Base-by-base conservation (phyloP, 2,113 vertebrate species). In the Muntiacus muntjak region DNA sequence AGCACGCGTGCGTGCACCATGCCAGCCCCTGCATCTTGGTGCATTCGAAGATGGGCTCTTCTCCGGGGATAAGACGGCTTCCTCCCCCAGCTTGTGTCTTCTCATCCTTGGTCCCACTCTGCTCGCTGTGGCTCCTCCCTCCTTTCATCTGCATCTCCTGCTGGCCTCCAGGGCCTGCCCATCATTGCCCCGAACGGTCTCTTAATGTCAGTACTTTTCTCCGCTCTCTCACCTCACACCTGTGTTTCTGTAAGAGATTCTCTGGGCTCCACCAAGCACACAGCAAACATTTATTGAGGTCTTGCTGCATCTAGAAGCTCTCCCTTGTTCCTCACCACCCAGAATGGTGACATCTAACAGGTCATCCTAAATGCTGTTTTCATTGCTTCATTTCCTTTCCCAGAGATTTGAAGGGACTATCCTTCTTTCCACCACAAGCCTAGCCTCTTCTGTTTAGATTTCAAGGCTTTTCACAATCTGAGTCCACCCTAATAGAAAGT, bases 161-260 rank as follows among this genome's bases (percentile, higher is more conserved):
- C 62, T n/a, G 45, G 74, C 52, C 74, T 54, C 55, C 62, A 17
- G 71, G 60, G 47, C 36, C 47, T 57, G 13, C 3, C 26, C 30
- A 3, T 82, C 64, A 11, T 92, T 55, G 30, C 55, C 62, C 58
- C 64, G 21, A 81, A 45, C 1, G 1, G 2, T 54, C n/a, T 67
- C 71, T 78, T 58, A 55, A 50, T 71, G 28, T 45, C 28, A 79
- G 14, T 15, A 0, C 83, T 85, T 82, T 30, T 84, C 74, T 81
- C n/a, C 33, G 4, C 43, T 95, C 74, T 97, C 33, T 86, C 67
- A 13, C 16, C 78, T 57, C 62, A 5, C 9, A 54, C 91, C 62
- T 58, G 6, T 30, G 26, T 94, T 92, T 89, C 88, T 92, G 5
- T 52, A 26, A 74, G 60, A 81, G 36, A 81, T 78, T 87, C 85